Base-by-base conservation (phyloP, 1,140 invertebrate genomes). In the Philaenus spumarius region DNA sequence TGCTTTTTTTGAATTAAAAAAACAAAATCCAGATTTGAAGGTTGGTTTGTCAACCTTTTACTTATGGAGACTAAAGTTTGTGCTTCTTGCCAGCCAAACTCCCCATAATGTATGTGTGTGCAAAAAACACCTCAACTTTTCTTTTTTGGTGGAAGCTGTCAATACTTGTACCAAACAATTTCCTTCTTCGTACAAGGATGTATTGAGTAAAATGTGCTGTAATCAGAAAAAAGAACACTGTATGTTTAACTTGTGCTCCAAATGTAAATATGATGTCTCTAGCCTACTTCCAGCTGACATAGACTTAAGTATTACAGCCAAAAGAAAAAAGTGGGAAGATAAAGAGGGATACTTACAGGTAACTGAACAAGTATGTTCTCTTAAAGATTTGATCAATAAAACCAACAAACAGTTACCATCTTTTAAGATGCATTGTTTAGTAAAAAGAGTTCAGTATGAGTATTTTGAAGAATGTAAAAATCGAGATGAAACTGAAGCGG, bases 31-130 rank as follows among this genome's bases (percentile, higher is more conserved):
- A 34, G 34, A 53, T 2, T 14, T 35, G n/a, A 53, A 11, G n/a
- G 39, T 53, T 34, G 17, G 30, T 37, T 37, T 34, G n/a, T 37
- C 51, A 34, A 53, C 14, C 14, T 53, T 53, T 53, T 53, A 34
- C 17, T 14, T 20, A 34, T 39, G 30, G 14, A 35, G 51, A n/a
- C 51, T 30, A 39, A 24, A 53, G 30, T 53, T 39, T 53, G 51
- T 53, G 3, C 51, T 53, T 14, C 51, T 22, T 39, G 51, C 51
- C 19, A 53, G 51, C n/a, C 30, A 53, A 22, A 53, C 51, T 34
- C 51, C 51, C 14, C 51, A 53, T 53, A 53, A 53, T 35, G 51
- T 53, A 11, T 53, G 30, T n/a, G 19, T 53, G n/a, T 53, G 51
- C 30, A 53, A 53, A 22, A 53, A 53, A 14, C 51, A 53, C 35